Evolutionary conservation across 2,113 vertebrate genomes (phyloP), one percentile per base, ranked within the genome.

Genomic region (Xiphophorus maculatus): DNA sequence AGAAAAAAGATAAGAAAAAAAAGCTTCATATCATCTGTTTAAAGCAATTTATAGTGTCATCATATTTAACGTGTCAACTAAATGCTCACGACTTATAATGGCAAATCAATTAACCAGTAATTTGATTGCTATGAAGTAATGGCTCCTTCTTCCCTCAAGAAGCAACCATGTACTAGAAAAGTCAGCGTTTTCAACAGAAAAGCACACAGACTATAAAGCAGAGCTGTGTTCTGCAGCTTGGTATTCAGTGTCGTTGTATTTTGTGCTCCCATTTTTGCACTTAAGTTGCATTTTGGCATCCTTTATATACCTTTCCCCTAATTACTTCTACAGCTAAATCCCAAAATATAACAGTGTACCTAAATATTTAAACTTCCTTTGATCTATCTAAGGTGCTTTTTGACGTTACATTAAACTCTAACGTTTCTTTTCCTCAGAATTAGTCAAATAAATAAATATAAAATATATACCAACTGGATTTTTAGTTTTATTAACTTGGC

Each of bases 321-420:
- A 54, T 54, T 9, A 54, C 22, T 54, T 22, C 51, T 9, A 25
- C 51, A 54, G 51, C 22, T 54, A 25, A 54, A 19, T 2, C 63
- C 65, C 35, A 69, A 63, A 66, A 66, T 72, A 63, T 69, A 77
- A 27, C 79, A 77, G 84, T 91, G 88, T 91, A 90, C 90, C 69
- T 74, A 83, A 84, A 84, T 84, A 85, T 82, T 85, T 83, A n/a
- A 35, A 74, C 64, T 73, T 79, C 66, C 88, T 90, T 83, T 83
- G 71, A 87, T 88, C 86, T 61, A 68, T 79, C 79, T 78, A 82
- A 88, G 75, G 80, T 32, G 80, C 73, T 73, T 66, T 85, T 77
- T 89, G 85, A 79, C 86, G 76, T 73, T 61, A 88, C 78, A 85
- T 88, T 85, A 80, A 11, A 75, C 71, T 54, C 25, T 54, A 9